Conservation (phyloP, 2,888 invertebrate genomes). For the Calliscelio sp. region DNA sequence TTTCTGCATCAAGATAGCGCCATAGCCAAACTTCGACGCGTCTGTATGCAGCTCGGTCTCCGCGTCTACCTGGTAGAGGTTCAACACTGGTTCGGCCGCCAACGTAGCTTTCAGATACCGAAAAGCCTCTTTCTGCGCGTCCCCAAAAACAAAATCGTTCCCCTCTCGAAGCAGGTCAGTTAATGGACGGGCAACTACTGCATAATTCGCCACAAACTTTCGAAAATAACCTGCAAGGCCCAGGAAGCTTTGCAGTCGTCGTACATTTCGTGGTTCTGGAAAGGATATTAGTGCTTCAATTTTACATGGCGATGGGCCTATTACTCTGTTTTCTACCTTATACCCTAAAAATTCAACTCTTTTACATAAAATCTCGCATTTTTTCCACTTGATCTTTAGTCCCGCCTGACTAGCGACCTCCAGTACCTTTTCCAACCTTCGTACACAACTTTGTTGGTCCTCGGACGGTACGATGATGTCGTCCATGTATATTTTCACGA, state of each 20-base stretch:
- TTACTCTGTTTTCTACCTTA: neutral
- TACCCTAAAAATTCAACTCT: conserved; percentile 82
- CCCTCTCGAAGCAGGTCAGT: neutral
- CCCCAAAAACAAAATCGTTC: neutral
- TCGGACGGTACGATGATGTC: conserved; percentile 13
- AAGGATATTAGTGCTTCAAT: neutral
- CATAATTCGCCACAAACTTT: neutral
- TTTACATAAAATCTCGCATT: conserved; percentile 75
- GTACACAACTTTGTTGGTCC: neutral
- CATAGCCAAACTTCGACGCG: neutral
- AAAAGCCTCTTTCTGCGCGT: neutral
- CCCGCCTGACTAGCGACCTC: conserved; percentile 5
- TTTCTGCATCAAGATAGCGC: neutral
- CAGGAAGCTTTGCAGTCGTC: neutral
- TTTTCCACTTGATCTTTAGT: neutral
- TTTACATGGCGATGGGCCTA: neutral
- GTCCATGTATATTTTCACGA: neutral
- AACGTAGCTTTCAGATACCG: neutral
- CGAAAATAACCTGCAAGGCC: neutral
- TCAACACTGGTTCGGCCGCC: neutral
- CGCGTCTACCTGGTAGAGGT: neutral
- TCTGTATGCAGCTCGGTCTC: conserved; percentile 10
- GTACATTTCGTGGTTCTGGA: neutral
- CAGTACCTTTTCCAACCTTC: neutral
- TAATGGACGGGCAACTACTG: neutral